Evolutionary conservation across 2,797 vertebrate genomes (phyloP).

Genomic region (Betta splendens): DNA sequence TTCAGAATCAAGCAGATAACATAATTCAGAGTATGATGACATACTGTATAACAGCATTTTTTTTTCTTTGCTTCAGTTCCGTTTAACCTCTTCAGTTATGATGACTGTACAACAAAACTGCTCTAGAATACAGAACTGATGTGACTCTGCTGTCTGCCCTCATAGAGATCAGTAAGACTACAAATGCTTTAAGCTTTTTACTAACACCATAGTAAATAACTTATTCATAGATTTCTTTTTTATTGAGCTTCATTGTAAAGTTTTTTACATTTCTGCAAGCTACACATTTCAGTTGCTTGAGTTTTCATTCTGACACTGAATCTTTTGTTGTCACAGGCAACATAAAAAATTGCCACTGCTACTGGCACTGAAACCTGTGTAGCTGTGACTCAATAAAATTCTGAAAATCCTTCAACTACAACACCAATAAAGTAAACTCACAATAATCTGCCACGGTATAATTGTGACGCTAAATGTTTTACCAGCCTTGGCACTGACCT

Average conservation of each 20-base stretch:
- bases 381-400: background rate
- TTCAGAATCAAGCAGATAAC: too few relatives aligned
- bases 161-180: too few relatives aligned
- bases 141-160: too few relatives aligned
- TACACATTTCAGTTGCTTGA: background rate
- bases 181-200: too few relatives aligned
- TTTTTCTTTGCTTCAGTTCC: too few relatives aligned
- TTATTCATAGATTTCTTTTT: slow-evolving; percentile 12
- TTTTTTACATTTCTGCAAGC: background rate
- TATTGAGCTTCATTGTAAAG: background rate
- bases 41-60: too few relatives aligned
- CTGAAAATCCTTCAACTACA: slow-evolving; percentile 1
- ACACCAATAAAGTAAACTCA: slow-evolving; percentile 15
- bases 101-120: too few relatives aligned
- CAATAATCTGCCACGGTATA: background rate
- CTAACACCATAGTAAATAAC: slow-evolving; percentile 7
- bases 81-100: too few relatives aligned
- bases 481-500: too few relatives aligned
- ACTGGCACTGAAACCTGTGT: background rate
- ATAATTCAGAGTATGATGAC: too few relatives aligned
- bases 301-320: background rate
- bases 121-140: too few relatives aligned
- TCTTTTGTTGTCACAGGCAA: background rate
- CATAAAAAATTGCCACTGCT: background rate
- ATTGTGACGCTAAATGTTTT: too few relatives aligned